These are phyloP conservation scores for Alloscopus bannaensis DNA, from an alignment of 2,888 invertebrate species.

Conservation along the genomic window DNA sequence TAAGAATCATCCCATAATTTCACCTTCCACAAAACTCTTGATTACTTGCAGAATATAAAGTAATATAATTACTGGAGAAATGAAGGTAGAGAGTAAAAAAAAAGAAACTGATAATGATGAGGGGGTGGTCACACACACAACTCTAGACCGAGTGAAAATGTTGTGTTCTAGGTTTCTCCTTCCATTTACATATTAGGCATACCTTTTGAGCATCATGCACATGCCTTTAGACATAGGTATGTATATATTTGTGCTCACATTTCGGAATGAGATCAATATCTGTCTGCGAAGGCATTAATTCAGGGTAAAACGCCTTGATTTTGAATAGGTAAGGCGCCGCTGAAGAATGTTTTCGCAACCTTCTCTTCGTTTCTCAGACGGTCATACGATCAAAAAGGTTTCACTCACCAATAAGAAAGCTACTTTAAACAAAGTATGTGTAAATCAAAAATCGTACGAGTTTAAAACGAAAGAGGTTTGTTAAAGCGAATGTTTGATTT, in stretches of 20 bases:
- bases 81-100: too few relatives aligned
- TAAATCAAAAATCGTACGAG: too few relatives aligned
- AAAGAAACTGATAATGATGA: slow-evolving; percentile 29
- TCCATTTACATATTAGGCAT: too few relatives aligned
- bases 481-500: too few relatives aligned
- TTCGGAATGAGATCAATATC: slow-evolving; percentile 56
- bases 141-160: not conserved
- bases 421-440: too few relatives aligned
- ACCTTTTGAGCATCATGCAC: slow-evolving; percentile 18
- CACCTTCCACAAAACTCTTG: not conserved
- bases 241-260: slow-evolving; percentile 2
- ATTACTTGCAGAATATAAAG: slow-evolving; percentile 11
- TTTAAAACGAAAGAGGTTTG: too few relatives aligned
- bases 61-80: slow-evolving; percentile 31
- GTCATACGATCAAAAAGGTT: too few relatives aligned
- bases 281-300: slow-evolving; percentile 59
- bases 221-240: too few relatives aligned
- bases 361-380: too few relatives aligned
- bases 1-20: not conserved
- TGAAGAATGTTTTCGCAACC: slow-evolving; percentile 13
- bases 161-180: not conserved
- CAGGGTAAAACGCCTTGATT: slow-evolving; percentile 44
- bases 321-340: slow-evolving; percentile 48
- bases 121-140: slow-evolving; percentile 15
- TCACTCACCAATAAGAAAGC: too few relatives aligned